Conservation (phyloP, 2,888 invertebrate species). For the Drosophila subsilvestris region DNA sequence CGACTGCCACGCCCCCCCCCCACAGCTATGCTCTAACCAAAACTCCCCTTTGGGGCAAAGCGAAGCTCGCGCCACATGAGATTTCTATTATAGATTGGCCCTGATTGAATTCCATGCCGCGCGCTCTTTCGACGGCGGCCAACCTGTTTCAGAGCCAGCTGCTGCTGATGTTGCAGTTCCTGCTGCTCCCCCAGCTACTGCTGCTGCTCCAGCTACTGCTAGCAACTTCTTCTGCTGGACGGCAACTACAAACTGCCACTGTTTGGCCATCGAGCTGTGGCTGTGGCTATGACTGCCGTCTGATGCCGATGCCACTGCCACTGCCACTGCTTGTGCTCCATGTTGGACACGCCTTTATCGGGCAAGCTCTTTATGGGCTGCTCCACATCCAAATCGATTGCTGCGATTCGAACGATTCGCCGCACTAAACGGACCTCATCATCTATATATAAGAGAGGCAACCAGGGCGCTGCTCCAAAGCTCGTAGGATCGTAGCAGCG, state of each 20-base stretch:
- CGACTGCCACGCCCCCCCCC: conserved; percentile 51
- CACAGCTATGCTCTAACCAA: conserved; percentile 20
- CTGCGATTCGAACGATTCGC: conserved; percentile 48
- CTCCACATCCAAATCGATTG: conserved; percentile 55
- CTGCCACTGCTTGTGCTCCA: conserved; percentile 4
- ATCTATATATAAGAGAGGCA: conserved; percentile 73
- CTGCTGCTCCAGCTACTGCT: conserved; percentile 10
- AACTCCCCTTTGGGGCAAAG: conserved; percentile 43
- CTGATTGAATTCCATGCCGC: conserved; percentile 78
- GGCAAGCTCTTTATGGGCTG: conserved; percentile 22
- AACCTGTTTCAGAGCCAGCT: conserved; percentile 53
- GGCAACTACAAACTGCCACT: conserved; percentile 42
- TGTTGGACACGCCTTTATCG: conserved; percentile 54
- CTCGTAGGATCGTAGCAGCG: conserved; percentile 42
- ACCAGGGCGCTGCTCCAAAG: conserved; percentile 45
- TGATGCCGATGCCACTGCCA: not conserved
- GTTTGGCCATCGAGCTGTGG: conserved; percentile 12
- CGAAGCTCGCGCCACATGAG: conserved; percentile 71
- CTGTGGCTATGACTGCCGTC: not conserved
- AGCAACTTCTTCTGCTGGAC: conserved; percentile 21
- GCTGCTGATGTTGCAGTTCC: conserved; percentile 1
- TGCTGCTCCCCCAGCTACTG: not conserved
- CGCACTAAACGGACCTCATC: conserved; percentile 51
- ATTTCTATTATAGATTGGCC: conserved; percentile 81
- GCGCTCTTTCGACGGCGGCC: conserved; percentile 45